Conservation (phyloP, 2,797 vertebrate species). For the Limosa lapponica region DNA sequence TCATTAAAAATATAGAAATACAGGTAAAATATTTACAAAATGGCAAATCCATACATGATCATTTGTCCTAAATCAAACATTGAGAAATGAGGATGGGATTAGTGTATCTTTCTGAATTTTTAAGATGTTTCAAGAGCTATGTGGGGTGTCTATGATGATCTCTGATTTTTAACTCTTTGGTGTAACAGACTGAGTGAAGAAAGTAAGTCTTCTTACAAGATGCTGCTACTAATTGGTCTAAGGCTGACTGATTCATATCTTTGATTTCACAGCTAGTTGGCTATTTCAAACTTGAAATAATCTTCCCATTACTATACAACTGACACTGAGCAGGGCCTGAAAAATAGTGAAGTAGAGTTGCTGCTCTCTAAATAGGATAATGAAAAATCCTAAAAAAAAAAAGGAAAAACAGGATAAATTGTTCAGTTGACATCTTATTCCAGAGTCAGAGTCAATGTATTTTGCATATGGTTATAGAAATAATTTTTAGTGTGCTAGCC, state of each 20-base stretch:
- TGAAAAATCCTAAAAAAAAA: not conserved
- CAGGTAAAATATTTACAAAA: not conserved
- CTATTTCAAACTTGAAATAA: not conserved
- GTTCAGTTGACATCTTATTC: not conserved
- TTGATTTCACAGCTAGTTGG: not conserved
- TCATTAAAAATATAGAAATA: not conserved
- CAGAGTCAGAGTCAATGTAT: not conserved
- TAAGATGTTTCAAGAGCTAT: not conserved
- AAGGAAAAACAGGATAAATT: not conserved
- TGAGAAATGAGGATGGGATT: not conserved
- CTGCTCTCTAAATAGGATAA: not conserved
- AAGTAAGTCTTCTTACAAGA: not conserved
- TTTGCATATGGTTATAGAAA: not conserved
- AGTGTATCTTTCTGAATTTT: not conserved
- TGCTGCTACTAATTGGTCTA: not conserved
- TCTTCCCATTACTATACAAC: not conserved
- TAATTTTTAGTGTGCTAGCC: not conserved
- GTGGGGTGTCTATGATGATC: not conserved
- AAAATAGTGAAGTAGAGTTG: not conserved
- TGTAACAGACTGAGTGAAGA: not conserved
- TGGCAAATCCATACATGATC: not conserved
- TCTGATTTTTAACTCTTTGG: not conserved
- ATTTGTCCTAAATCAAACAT: not conserved
- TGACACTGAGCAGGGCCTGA: not conserved
- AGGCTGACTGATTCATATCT: not conserved